Evolutionary conservation across 2,888 invertebrate genomes (phyloP).

Genomic region (Dexiosoma caninum): DNA sequence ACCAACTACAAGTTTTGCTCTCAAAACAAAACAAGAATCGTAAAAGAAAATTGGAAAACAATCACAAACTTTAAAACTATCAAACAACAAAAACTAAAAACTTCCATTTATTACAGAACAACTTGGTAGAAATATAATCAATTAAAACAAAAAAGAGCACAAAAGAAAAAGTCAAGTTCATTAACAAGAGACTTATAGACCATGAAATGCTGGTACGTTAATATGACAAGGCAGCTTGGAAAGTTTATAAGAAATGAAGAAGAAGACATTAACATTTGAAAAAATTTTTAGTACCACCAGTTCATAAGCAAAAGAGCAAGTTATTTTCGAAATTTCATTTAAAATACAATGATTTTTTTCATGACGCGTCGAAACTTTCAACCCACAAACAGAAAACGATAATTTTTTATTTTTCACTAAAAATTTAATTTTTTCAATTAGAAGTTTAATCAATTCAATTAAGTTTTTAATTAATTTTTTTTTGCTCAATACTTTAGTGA

Average conservation of each 20-base stretch:
- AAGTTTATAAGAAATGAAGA: background rate
- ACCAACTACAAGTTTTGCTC: background rate
- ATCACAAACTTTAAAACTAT: conserved; percentile 33
- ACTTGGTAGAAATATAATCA: conserved; percentile 18
- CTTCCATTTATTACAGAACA: conserved; percentile 34
- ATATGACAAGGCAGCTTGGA: background rate
- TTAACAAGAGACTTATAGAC: conserved; percentile 28
- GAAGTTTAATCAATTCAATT: no score
- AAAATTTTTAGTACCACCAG: no score
- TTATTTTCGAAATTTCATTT: no score
- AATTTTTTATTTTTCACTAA: no score
- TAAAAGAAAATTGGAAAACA: conserved; percentile 49
- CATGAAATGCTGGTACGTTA: conserved; percentile 5
- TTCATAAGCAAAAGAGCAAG: no score
- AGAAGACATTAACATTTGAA: no score
- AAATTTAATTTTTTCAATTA: no score
- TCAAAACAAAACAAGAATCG: background rate
- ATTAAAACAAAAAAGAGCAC: conserved; percentile 18
- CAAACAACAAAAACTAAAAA: conserved; percentile 3
- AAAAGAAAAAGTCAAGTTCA: conserved; percentile 49
- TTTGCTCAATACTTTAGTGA: no score
- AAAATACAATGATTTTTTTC: no score
- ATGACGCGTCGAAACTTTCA: no score
- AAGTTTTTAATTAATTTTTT: no score
- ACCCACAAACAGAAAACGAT: no score